phyloP scores from a whole-genome alignment of 2,888 invertebrate genomes.

The Nymphalis polychloros region DNA sequence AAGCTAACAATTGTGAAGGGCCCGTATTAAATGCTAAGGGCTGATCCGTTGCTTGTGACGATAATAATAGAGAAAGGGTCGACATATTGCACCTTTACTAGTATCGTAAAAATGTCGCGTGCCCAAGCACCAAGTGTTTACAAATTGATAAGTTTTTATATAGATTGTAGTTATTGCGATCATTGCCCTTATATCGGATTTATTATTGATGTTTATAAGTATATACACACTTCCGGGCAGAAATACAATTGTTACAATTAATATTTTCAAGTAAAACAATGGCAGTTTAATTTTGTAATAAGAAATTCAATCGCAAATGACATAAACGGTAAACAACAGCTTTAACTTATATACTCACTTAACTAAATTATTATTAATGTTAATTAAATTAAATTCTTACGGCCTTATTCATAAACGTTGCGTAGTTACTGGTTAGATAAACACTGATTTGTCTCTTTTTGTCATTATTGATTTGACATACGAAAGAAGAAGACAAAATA shows the following conservation, averaged over 20 bases:
- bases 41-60: constrained; percentile 50
- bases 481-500: too few relatives aligned
- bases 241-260: background rate
- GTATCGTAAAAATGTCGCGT: constrained; percentile 61
- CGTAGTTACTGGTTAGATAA: too few relatives aligned
- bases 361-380: too few relatives aligned
- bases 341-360: too few relatives aligned
- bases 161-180: background rate
- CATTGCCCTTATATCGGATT: background rate
- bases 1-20: constrained; percentile 22
- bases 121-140: constrained; percentile 45
- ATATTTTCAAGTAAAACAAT: background rate
- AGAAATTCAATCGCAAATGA: too few relatives aligned
- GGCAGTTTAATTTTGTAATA: too few relatives aligned
- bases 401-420: too few relatives aligned
- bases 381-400: too few relatives aligned
- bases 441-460: too few relatives aligned
- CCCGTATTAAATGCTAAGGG: constrained; percentile 52
- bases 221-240: too few relatives aligned
- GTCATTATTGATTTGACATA: too few relatives aligned
- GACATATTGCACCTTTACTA: constrained; percentile 60
- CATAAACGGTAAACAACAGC: too few relatives aligned
- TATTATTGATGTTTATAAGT: background rate
- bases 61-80: constrained; percentile 72
- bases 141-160: constrained; percentile 5